These are phyloP conservation scores for Meganola albula DNA, from an alignment of 2,888 invertebrate species.

Conservation along the genomic window DNA sequence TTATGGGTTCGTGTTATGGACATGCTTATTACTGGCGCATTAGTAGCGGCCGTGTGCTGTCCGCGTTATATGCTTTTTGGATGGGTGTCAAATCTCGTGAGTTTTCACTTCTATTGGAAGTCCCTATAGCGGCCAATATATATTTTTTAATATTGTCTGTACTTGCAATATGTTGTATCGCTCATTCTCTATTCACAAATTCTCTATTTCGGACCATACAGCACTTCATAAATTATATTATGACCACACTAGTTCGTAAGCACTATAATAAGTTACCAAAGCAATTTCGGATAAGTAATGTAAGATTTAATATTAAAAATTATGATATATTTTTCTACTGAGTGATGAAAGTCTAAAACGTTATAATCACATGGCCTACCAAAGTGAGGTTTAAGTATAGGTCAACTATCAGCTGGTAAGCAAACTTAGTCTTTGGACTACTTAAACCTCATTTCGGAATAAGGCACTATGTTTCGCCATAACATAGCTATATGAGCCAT, in stretches of 20 bases:
- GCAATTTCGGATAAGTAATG: slow-evolving; percentile 57
- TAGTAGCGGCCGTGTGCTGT: too few species aligned
- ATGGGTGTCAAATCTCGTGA: too few species aligned
- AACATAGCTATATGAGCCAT: slow-evolving; percentile 46
- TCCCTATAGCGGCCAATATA: too few species aligned
- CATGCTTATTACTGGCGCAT: too few species aligned
- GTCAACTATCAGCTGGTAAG: too few species aligned
- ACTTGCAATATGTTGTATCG: too few species aligned
- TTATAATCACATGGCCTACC: slow-evolving; percentile 35
- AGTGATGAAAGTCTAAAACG: slow-evolving; percentile 32
- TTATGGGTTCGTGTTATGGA: too few species aligned
- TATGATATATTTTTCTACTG: slow-evolving; percentile 63
- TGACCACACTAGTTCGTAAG: slow-evolving; percentile 43
- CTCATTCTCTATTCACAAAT: slow-evolving; percentile 23
- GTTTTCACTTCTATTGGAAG: too few species aligned
- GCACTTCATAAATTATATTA: slow-evolving; percentile 19
- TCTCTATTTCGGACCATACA: slow-evolving; percentile 15
- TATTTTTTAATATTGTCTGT: too few species aligned
- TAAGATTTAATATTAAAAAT: slow-evolving; percentile 36
- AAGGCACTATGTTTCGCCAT: slow-evolving; percentile 47
- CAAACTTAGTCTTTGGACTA: slow-evolving; percentile 27
- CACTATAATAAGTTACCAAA: slow-evolving; percentile 71
- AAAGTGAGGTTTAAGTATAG: too few species aligned
- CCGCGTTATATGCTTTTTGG: too few species aligned
- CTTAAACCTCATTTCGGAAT: too few species aligned